phyloP scores from a whole-genome alignment of 2,888 invertebrate genomes.

The Asteroscopus sphinx region DNA sequence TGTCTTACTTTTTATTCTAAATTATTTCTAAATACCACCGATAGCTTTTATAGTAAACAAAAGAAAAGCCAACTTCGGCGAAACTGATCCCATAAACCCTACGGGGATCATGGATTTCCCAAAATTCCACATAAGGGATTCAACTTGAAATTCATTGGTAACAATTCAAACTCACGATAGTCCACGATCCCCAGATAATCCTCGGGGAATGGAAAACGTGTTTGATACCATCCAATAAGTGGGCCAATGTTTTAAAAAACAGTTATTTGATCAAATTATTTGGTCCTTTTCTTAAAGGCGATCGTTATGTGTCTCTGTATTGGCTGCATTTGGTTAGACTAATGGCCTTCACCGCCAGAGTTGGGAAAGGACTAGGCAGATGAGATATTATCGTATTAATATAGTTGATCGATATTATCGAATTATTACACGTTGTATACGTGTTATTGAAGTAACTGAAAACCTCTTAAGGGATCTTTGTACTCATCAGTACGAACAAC shows the following conservation, averaged over 20 bases:
- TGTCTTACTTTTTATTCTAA: conserved; percentile 3
- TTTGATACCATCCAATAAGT: conserved; percentile 31
- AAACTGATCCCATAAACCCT: conserved; percentile 44
- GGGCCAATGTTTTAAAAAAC: conserved; percentile 36
- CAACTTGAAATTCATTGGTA: conserved; percentile 57
- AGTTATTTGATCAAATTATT: conserved; percentile 11
- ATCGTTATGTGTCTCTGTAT: no score
- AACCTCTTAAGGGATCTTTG: no score
- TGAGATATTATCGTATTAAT: no score
- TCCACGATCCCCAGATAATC: conserved; percentile 41
- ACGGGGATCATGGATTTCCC: conserved; percentile 49
- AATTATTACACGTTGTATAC: no score
- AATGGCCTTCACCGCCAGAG: no score
- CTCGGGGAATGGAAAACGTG: conserved; percentile 31
- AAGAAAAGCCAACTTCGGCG: conserved; percentile 40
- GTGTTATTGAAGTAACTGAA: no score
- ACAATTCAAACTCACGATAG: conserved; percentile 57
- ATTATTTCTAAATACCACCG: conserved; percentile 26
- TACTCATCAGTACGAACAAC: no score
- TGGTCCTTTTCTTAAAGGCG: not conserved
- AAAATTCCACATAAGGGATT: conserved; percentile 50
- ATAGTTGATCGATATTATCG: no score
- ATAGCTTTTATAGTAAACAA: conserved; percentile 28
- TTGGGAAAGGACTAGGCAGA: no score
- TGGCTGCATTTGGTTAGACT: no score